phyloP scores from a whole-genome alignment of 2,888 invertebrate genomes.

The Perdita meconis region DNA sequence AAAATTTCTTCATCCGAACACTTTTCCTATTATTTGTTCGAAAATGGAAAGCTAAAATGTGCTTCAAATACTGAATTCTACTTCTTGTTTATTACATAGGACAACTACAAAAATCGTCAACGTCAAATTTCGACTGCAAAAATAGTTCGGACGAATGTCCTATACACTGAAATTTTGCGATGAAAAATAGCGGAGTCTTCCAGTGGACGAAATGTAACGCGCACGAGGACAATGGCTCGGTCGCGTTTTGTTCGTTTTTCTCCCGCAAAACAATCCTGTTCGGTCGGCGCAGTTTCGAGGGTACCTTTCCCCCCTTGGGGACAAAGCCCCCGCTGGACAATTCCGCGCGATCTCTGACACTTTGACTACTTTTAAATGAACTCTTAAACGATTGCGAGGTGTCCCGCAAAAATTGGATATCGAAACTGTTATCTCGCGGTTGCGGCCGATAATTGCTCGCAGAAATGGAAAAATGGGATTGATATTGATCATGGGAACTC shows the following conservation, averaged over 20 bases:
- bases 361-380: constrained; percentile 44
- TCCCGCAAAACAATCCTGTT: constrained; percentile 46
- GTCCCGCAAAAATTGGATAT: background rate
- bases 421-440: background rate
- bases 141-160: constrained; percentile 31
- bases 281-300: constrained; percentile 33
- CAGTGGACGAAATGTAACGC: constrained; percentile 23
- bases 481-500: background rate
- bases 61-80: too few relatives aligned
- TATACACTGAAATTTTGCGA: constrained; percentile 30
- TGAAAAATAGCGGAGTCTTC: constrained; percentile 38
- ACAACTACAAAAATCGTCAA: constrained; percentile 5
- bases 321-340: constrained; percentile 52
- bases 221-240: constrained; percentile 20
- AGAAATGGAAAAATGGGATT: background rate
- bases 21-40: too few relatives aligned
- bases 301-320: constrained; percentile 30
- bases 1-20: too few relatives aligned
- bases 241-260: constrained; percentile 49
- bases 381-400: constrained; percentile 38
- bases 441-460: background rate
- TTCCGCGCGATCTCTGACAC: constrained; percentile 46
- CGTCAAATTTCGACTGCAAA: constrained; percentile 2
- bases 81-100: too few relatives aligned
- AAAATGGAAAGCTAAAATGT: too few relatives aligned